Conservation (phyloP, 2,113 vertebrate genomes). For the Colistium nudipinnis region DNA sequence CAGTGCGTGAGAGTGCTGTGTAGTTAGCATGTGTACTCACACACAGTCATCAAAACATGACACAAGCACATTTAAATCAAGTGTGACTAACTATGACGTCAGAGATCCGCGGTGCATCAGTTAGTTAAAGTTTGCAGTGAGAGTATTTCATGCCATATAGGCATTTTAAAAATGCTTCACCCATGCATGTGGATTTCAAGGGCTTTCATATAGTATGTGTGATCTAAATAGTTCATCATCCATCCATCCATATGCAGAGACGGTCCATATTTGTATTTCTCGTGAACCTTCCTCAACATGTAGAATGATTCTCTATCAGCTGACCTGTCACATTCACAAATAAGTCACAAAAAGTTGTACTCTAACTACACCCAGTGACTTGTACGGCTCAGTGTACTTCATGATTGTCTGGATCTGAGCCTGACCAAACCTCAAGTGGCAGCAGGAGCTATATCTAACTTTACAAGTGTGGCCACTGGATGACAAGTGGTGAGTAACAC, state of each 20-base stretch:
- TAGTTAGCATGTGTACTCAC: no score
- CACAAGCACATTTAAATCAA: no score
- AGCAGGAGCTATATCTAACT: slow-evolving; percentile 53
- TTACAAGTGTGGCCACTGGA: slow-evolving; percentile 46
- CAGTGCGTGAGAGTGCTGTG: background rate
- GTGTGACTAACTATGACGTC: no score
- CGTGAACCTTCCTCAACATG: background rate
- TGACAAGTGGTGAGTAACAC: slow-evolving; percentile 54
- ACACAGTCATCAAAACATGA: no score
- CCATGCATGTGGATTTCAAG: slow-evolving; percentile 6
- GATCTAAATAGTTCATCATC: no score
- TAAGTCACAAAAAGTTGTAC: no score
- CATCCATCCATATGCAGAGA: slow-evolving; percentile 1
- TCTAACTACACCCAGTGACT: slow-evolving; percentile 24
- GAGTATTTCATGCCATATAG: background rate
- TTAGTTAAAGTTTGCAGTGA: no score
- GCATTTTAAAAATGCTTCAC: background rate
- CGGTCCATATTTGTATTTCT: no score
- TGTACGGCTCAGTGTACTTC: slow-evolving; percentile 14
- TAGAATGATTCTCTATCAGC: background rate
- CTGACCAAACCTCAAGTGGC: slow-evolving; percentile 30
- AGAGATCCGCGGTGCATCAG: no score
- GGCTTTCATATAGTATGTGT: background rate
- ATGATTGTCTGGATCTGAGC: slow-evolving; percentile 20
- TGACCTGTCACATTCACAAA: background rate